Percentiles rank a stretch among this genome's conserved stretches.
These are phyloP conservation scores for Thalassarche chlororhynchos DNA, from an alignment of 2,113 vertebrate genomes.

Conservation along the genomic window DNA sequence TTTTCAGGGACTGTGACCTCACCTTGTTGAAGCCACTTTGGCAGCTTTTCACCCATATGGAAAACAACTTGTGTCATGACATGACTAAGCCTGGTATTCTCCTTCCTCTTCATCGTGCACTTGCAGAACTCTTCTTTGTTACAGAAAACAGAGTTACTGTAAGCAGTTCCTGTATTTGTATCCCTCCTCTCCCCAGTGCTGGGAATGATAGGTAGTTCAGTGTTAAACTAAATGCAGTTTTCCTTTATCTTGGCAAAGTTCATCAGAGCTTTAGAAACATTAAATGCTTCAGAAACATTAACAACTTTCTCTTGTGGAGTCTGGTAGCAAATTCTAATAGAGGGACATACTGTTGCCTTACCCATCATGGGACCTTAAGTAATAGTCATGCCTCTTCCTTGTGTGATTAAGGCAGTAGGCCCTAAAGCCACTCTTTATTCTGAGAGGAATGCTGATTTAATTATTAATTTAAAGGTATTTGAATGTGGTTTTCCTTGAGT, in stretches of 20 bases:
- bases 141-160: constrained; percentile 90
- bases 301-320: background rate
- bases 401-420: background rate
- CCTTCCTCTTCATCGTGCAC: constrained; percentile 92
- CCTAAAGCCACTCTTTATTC: background rate
- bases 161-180: constrained; percentile 36
- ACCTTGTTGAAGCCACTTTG: constrained; percentile 91
- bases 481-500: background rate
- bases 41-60: constrained; percentile 93
- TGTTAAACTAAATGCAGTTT: background rate
- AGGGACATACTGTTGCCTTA: background rate
- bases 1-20: constrained; percentile 87
- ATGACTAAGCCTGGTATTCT: constrained; percentile 85
- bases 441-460: background rate
- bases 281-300: background rate
- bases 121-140: constrained; percentile 95
- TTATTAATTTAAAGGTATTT: background rate
- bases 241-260: background rate
- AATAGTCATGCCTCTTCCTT: background rate
- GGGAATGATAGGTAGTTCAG: background rate
- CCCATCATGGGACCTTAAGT: background rate
- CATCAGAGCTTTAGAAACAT: background rate
- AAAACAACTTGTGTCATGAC: constrained; percentile 84
- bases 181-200: background rate
- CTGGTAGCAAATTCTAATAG: background rate